Evolutionary conservation across 2,888 invertebrate species (phyloP).

Genomic region (Brenthis ino): DNA sequence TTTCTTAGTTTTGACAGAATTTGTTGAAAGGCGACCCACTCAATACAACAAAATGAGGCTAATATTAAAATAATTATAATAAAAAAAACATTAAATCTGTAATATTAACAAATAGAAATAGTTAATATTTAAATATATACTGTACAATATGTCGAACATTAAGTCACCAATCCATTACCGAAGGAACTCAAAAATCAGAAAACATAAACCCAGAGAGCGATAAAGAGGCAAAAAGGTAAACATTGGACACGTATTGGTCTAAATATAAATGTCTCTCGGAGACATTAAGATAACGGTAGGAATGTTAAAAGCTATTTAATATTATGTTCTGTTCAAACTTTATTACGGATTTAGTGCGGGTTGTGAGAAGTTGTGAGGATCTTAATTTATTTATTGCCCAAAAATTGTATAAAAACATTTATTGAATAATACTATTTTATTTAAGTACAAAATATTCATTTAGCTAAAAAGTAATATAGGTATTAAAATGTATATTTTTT

Average conservation of each 20-base stretch:
- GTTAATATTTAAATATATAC: too few relatives aligned
- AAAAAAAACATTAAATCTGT: too few relatives aligned
- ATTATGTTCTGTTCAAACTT: constrained; percentile 82
- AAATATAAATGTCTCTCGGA: constrained; percentile 78
- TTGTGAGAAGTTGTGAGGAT: constrained; percentile 20
- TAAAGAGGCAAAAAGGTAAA: constrained; percentile 77
- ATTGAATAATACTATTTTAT: too few relatives aligned
- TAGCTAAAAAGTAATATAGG: too few relatives aligned
- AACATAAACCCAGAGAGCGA: constrained; percentile 53
- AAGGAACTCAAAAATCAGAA: constrained; percentile 58
- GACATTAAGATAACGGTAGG: constrained; percentile 73
- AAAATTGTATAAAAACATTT: too few relatives aligned
- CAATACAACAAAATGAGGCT: too few relatives aligned
- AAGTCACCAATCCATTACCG: constrained; percentile 24
- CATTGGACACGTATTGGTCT: constrained; percentile 78
- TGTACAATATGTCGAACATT: background rate
- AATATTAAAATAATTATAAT: too few relatives aligned
- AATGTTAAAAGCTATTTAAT: constrained; percentile 84
- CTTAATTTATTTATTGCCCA: background rate
- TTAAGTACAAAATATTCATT: too few relatives aligned
- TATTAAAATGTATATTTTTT: too few relatives aligned
- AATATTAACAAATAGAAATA: too few relatives aligned
- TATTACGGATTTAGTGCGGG: constrained; percentile 55
- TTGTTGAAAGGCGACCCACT: too few relatives aligned
- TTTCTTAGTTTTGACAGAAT: too few relatives aligned